Percentiles rank a stretch among this genome's conserved stretches.
phyloP scores from a whole-genome alignment of 2,888 invertebrate genomes.

The Aleiodes alternator region DNA sequence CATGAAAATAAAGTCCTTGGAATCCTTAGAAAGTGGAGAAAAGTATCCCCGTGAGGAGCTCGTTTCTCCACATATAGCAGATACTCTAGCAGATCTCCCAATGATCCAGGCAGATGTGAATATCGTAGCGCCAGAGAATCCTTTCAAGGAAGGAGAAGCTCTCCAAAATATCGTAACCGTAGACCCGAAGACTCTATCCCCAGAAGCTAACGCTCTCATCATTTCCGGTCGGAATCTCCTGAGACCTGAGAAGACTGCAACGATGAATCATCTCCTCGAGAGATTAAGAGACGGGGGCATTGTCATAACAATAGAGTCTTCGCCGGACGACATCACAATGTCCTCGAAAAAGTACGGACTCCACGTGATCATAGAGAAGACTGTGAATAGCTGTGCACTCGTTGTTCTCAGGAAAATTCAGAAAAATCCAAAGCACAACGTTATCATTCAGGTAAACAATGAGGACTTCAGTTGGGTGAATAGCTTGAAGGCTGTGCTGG shows the following conservation, averaged over 20 bases:
- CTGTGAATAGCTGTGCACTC: constrained; percentile 50
- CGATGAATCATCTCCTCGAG: constrained; percentile 49
- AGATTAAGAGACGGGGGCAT: constrained; percentile 62
- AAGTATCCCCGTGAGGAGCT: constrained; percentile 65
- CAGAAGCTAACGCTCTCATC: constrained; percentile 77
- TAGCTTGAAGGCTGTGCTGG: constrained; percentile 66
- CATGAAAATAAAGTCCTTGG: constrained; percentile 68
- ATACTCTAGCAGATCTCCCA: constrained; percentile 82
- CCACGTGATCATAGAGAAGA: constrained; percentile 65
- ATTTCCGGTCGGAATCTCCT: constrained; percentile 78
- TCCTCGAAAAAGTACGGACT: constrained; percentile 45
- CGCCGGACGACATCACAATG: not conserved
- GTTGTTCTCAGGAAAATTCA: constrained; percentile 61
- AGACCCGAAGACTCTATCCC: constrained; percentile 78
- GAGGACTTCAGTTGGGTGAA: constrained; percentile 72
- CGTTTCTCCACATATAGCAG: constrained; percentile 78
- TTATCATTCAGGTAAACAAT: constrained; percentile 63
- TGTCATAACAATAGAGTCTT: constrained; percentile 62
- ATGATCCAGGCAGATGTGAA: constrained; percentile 82
- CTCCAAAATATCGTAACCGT: constrained; percentile 78
- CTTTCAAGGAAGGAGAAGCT: constrained; percentile 76
- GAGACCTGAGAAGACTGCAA: constrained; percentile 57
- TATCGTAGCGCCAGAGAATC: constrained; percentile 74
- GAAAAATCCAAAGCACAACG: constrained; percentile 60
- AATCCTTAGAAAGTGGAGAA: constrained; percentile 66